These are phyloP conservation scores for Cacatua alba DNA, from an alignment of 2,113 vertebrate species.

Conservation along the genomic window DNA sequence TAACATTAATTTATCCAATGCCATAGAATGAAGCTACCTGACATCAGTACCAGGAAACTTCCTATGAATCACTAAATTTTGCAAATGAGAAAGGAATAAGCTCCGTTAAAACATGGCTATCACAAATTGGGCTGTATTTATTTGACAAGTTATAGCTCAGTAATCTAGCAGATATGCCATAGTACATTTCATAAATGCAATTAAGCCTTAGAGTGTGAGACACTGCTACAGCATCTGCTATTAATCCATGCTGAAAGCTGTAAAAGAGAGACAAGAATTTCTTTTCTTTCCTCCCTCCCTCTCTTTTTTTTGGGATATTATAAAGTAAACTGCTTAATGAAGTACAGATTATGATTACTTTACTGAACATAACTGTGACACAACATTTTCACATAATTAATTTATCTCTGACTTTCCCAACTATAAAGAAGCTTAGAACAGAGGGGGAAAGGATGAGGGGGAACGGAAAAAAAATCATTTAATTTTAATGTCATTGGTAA, in stretches of 20 bases:
- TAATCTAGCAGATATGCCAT: not conserved
- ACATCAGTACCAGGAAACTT: not conserved
- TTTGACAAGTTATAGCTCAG: not conserved
- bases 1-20: not conserved
- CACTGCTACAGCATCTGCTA: not conserved
- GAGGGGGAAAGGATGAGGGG: not conserved
- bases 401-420: not conserved
- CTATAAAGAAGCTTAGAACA: not conserved
- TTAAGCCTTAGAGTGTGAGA: not conserved
- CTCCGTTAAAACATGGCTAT: not conserved
- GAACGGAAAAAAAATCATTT: not conserved
- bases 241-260: not conserved
- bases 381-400: conserved; percentile 5
- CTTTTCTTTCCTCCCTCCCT: not conserved
- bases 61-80: not conserved
- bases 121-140: not conserved
- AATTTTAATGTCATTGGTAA: not conserved
- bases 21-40: not conserved
- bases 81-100: conserved; percentile 9
- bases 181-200: not conserved
- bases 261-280: not conserved
- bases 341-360: not conserved
- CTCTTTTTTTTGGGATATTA: not conserved
- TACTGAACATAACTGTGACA: not conserved
- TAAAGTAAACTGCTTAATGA: not conserved